These are phyloP conservation scores for Pseudolycoriella hygida DNA, from an alignment of 2,888 invertebrate genomes.

Conservation along the genomic window DNA sequence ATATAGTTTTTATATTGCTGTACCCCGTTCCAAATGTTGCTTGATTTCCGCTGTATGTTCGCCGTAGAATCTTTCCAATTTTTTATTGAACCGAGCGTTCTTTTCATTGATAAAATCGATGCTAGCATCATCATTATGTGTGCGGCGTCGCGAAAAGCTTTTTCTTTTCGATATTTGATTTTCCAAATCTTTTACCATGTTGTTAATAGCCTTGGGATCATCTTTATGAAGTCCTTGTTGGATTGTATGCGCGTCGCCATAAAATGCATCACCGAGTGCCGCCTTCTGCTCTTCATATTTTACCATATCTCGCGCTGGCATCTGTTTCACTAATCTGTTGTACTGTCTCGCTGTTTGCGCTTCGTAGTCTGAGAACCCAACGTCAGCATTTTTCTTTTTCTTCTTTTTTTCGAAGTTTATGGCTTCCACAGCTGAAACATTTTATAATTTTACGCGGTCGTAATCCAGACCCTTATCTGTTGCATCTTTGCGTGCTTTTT, in stretches of 20 bases:
- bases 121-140: conserved; percentile 95
- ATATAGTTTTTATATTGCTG: conserved; percentile 84
- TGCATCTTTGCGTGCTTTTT: conserved; percentile 62
- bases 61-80: conserved; percentile 91
- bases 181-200: conserved; percentile 86
- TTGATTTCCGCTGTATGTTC: conserved; percentile 97
- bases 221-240: conserved; percentile 82
- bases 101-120: conserved; percentile 99
- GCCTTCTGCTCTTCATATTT: conserved; percentile 70
- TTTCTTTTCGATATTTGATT: conserved; percentile 85
- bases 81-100: conserved; percentile 97
- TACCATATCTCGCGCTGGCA: conserved; percentile 70
- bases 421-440: conserved; percentile 81
- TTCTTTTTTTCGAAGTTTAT: conserved; percentile 68
- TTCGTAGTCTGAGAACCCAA: conserved; percentile 86
- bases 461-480: conserved; percentile 69
- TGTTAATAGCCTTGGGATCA: conserved; percentile 72
- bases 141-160: conserved; percentile 86
- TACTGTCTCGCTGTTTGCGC: conserved; percentile 82
- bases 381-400: conserved; percentile 86
- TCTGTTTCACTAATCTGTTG: conserved; percentile 62
- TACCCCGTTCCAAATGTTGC: conserved; percentile 95
- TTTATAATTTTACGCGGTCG: conserved; percentile 70
- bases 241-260: conserved; percentile 80
- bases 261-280: conserved; percentile 86